A percentile compares a stretch with the other conserved stretches of the same genome.
Conservation (phyloP, 1,140 invertebrate genomes). For the Drosophila rufa region DNA sequence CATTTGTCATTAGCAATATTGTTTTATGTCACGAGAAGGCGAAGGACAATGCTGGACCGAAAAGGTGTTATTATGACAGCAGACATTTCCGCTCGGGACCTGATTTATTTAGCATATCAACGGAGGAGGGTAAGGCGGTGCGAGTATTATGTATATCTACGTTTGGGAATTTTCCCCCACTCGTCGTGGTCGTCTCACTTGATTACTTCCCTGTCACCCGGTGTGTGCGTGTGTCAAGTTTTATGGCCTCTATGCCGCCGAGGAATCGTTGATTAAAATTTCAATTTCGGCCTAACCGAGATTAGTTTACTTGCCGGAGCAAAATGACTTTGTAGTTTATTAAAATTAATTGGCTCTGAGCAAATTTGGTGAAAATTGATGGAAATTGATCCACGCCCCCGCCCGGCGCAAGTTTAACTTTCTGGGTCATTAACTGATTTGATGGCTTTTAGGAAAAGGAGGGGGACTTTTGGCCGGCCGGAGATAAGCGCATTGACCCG, state of each 20-base stretch:
- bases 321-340: slow-evolving; percentile 77
- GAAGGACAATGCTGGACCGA: slow-evolving; percentile 10
- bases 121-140: slow-evolving; percentile 7
- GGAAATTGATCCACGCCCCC: slow-evolving; percentile 41
- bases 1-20: slow-evolving; percentile 55
- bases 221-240: slow-evolving; percentile 42
- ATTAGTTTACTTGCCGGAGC: slow-evolving; percentile 54
- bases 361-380: slow-evolving; percentile 60
- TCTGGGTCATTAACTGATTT: slow-evolving; percentile 76
- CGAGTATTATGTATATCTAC: slow-evolving; percentile 49
- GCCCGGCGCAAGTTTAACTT: slow-evolving; percentile 44
- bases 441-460: slow-evolving; percentile 52
- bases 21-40: slow-evolving; percentile 24
- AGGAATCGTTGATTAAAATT: slow-evolving; percentile 74
- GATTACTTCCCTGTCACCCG: slow-evolving; percentile 58
- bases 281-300: slow-evolving; percentile 62
- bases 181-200: slow-evolving; percentile 67
- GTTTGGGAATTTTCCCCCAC: slow-evolving; percentile 61
- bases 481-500: slow-evolving; percentile 44
- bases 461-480: slow-evolving; percentile 16
- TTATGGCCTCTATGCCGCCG: slow-evolving; percentile 50
- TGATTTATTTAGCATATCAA: slow-evolving; percentile 44
- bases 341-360: slow-evolving; percentile 74
- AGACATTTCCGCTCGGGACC: slow-evolving; percentile 32
- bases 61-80: slow-evolving; percentile 43